Conservation (phyloP, 2,888 invertebrate genomes). For the Cephus rjabovi region DNA sequence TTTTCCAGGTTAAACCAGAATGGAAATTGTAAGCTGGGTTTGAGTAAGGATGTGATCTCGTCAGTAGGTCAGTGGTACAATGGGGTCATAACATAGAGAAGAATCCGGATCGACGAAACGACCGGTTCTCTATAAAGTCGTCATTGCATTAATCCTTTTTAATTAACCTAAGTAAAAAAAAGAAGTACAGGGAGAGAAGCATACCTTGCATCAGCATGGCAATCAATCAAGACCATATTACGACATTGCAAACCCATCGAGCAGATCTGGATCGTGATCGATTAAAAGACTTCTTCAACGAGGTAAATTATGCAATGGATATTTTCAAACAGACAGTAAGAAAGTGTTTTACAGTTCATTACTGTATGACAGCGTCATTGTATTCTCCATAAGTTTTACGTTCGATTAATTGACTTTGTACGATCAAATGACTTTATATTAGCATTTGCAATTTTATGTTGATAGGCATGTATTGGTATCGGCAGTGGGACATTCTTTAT, state of each 20-base stretch:
- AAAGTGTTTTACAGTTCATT: neutral
- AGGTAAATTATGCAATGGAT: neutral
- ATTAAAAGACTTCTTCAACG: neutral
- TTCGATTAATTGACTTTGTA: neutral
- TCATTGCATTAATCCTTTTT: neutral
- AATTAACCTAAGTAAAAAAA: neutral
- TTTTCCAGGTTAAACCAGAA: neutral
- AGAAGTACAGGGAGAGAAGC: neutral
- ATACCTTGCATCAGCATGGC: neutral
- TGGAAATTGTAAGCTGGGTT: neutral
- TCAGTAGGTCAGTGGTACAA: conserved; percentile 51
- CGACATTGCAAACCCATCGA: neutral
- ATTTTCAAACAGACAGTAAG: neutral
- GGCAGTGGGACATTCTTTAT: neutral
- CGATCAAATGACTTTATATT: neutral
- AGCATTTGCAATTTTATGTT: neutral
- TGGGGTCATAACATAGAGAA: conserved; percentile 12
- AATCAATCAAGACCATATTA: neutral
- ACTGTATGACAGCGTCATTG: neutral
- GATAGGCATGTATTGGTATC: neutral
- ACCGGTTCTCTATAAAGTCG: neutral
- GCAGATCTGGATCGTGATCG: neutral
- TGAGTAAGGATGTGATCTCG: conserved; percentile 18
- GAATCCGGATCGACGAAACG: neutral
- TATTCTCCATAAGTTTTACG: neutral